Percentiles rank a stretch among this genome's conserved stretches.
Evolutionary conservation across 2,888 invertebrate genomes (phyloP).

Genomic region (Brenthis hecate): DNA sequence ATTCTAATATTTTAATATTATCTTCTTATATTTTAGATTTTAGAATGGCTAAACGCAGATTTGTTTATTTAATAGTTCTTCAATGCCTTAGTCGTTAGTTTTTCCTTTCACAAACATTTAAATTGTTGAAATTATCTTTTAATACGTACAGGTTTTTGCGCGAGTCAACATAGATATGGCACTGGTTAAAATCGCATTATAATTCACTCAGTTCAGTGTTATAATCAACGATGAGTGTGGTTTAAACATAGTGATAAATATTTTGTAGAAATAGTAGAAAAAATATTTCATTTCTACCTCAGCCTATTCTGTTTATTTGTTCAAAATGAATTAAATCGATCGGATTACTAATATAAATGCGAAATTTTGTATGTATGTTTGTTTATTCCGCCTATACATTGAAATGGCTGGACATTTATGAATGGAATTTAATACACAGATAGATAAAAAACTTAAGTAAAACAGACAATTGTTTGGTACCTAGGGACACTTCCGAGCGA

Average conservation of each 20-base stretch:
- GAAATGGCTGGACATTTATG: too few species aligned
- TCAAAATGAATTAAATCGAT: too few species aligned
- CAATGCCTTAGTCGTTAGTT: not conserved
- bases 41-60: too few species aligned
- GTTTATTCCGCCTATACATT: too few species aligned
- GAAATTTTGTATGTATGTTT: too few species aligned
- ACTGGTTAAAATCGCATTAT: constrained; percentile 22
- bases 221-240: constrained; percentile 15
- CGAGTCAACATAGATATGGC: constrained; percentile 1
- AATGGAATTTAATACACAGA: too few species aligned
- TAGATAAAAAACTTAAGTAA: too few species aligned
- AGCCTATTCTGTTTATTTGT: too few species aligned
- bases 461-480: not conserved
- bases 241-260: constrained; percentile 12
- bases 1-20: constrained; percentile 11
- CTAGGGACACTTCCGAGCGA: too few species aligned
- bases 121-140: not conserved
- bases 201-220: constrained; percentile 10
- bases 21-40: not conserved
- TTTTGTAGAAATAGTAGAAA: too few species aligned
- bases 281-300: too few species aligned
- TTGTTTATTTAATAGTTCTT: not conserved
- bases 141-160: not conserved
- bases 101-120: constrained; percentile 4
- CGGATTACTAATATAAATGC: too few species aligned